phyloP scores from a whole-genome alignment of 2,113 vertebrate genomes.

The Noturus placidus region DNA sequence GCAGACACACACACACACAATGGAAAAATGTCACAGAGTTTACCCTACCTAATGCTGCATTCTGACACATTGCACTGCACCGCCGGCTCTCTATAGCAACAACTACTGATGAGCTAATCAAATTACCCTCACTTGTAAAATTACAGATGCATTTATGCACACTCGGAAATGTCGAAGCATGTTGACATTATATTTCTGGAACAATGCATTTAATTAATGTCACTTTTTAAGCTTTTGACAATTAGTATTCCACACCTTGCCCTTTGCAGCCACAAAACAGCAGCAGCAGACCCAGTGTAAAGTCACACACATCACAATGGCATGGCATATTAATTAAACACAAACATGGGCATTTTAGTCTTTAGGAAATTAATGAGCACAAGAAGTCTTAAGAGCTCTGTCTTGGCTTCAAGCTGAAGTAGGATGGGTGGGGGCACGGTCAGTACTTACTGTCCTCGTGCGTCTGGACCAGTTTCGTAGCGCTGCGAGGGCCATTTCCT shows the following conservation, averaged over 20 bases:
- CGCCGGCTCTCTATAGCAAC: conserved; percentile 38
- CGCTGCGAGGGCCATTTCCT: conserved; percentile 85
- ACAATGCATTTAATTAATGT: conserved; percentile 50
- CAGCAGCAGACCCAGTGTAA: conserved; percentile 23
- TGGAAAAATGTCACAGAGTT: conserved; percentile 21
- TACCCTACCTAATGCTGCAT: conserved; percentile 26
- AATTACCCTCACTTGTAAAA: conserved; percentile 48
- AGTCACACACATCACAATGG: conserved; percentile 21
- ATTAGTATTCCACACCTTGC: conserved; percentile 45
- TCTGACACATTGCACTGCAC: conserved; percentile 2
- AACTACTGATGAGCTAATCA: conserved; percentile 42
- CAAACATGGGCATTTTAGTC: conserved; percentile 12
- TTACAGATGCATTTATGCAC: conserved; percentile 46
- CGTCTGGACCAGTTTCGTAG: conserved; percentile 79
- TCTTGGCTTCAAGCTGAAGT: background rate
- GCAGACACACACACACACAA: conserved; percentile 28
- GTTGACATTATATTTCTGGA: conserved; percentile 50
- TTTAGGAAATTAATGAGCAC: conserved; percentile 23
- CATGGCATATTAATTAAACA: conserved; percentile 29
- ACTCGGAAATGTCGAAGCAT: conserved; percentile 36
- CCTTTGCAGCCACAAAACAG: conserved; percentile 5
- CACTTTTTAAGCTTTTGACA: conserved; percentile 49
- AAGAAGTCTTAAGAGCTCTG: conserved; percentile 7
- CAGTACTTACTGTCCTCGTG: conserved; percentile 88
- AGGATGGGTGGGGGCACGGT: background rate